Evolutionary conservation across 2,113 vertebrate species (phyloP), one percentile per base, ranked within the genome.

Genomic region (Rhinogobius similis): DNA sequence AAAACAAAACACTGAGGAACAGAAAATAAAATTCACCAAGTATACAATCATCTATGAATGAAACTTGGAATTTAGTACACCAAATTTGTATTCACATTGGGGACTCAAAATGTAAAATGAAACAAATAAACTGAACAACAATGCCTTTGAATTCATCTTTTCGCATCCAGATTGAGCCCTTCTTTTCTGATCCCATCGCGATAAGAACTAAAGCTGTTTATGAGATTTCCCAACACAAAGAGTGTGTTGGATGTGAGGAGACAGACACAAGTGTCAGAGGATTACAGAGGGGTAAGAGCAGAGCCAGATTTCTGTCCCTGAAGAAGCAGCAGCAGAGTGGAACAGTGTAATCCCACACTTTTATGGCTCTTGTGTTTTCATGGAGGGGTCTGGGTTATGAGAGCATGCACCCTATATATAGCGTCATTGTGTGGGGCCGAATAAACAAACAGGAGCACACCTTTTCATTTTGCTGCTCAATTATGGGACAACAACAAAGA

Each of bases 311-410:
- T 69, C 76, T 36, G 32, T 36, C 9, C 78, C 75, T 77, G 77
- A 87, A 86, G 82, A 62, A 66, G 73, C 70, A 38, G 82, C 66
- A 68, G 75, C 70, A 53, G 78, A 53, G 53, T 81, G 85, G 84
- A 86, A 86, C 89, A 83, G 83, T 76, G 69, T 91, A 92, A 92
- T 92, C 90, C 90, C 75, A 86, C 85, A 91, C 90, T 92, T 91
- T 79, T 76, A 71, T 81, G 70, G 73, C 0, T 39, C 73, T 88
- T 91, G 83, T 91, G 85, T 91, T 89, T 61, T 84, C 81, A 73
- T 78, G 73, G 75, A 88, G 85, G 76, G 76, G 27, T 80, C 82
- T 82, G 70, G 88, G 86, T 90, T 91, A 90, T 77, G 80, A 75
- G 53, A 71, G 82, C 38, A 68, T 70, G 62, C 32, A 70, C 29